Conservation (phyloP, 1,140 invertebrate genomes). For the Acromyrmex echinatior region DNA sequence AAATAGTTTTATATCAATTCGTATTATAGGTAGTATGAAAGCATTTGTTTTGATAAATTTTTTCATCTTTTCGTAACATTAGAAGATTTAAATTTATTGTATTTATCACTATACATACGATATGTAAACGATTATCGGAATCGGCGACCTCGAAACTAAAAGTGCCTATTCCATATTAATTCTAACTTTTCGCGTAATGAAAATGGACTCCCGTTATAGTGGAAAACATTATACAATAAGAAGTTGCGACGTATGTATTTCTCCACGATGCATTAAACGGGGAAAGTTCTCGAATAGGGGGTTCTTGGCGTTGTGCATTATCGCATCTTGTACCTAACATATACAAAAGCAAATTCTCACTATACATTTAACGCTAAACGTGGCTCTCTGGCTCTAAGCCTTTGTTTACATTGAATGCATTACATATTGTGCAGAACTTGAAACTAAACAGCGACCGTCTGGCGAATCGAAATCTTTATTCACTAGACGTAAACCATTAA, state of each 20-base stretch:
- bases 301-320: slow-evolving; percentile 33
- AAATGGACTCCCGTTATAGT: slow-evolving; percentile 21
- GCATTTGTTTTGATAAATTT: neutral
- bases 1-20: neutral
- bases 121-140: neutral
- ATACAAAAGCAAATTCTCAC: slow-evolving; percentile 56
- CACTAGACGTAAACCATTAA: neutral
- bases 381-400: slow-evolving; percentile 10
- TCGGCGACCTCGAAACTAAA: neutral
- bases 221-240: slow-evolving; percentile 48
- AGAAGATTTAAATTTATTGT: neutral
- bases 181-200: slow-evolving; percentile 27
- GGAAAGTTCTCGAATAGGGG: slow-evolving; percentile 43
- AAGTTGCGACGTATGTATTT: slow-evolving; percentile 51
- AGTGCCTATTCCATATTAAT: slow-evolving; percentile 4
- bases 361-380: slow-evolving; percentile 45
- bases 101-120: neutral
- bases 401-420: slow-evolving; percentile 52
- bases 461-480: slow-evolving; percentile 7
- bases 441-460: slow-evolving; percentile 3
- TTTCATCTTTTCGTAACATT: neutral
- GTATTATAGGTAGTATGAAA: neutral
- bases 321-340: slow-evolving; percentile 31
- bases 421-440: slow-evolving; percentile 13
- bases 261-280: slow-evolving; percentile 32